phyloP scores from a whole-genome alignment of 2,888 invertebrate genomes.

The Tetragnatha montana region DNA sequence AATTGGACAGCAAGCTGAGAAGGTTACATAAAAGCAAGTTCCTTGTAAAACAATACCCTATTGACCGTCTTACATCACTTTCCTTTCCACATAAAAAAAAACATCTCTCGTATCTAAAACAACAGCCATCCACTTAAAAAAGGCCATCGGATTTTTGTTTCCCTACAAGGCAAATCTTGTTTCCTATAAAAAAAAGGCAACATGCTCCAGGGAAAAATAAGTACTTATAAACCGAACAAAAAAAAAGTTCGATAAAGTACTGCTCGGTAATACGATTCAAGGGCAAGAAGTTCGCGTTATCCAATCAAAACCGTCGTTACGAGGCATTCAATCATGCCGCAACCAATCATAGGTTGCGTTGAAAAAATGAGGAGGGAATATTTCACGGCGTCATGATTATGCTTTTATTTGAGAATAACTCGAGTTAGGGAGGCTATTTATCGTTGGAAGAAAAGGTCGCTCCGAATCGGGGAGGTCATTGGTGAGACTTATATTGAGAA shows the following conservation, averaged over 20 bases:
- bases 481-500: not conserved
- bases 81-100: not conserved
- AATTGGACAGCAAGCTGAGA: not conserved
- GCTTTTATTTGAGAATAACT: conserved; percentile 39
- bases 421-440: conserved; percentile 12
- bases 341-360: conserved; percentile 14
- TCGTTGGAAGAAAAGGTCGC: not conserved
- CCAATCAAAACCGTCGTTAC: conserved; percentile 45
- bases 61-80: not conserved
- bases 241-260: conserved; percentile 30
- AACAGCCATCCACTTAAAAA: not conserved
- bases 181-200: conserved; percentile 40
- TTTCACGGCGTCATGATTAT: conserved; percentile 37
- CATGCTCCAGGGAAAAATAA: conserved; percentile 15
- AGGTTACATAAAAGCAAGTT: not conserved
- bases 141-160: conserved; percentile 30
- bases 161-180: conserved; percentile 45
- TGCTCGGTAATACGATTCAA: conserved; percentile 35
- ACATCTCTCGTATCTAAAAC: not conserved
- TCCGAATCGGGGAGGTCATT: conserved; percentile 11
- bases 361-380: conserved; percentile 20
- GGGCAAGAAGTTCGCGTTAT: conserved; percentile 34
- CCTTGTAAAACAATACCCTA: not conserved
- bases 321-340: conserved; percentile 33
- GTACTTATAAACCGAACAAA: conserved; percentile 26